Conservation (phyloP, 2,797 vertebrate genomes). For the Fistularia tabacaria region DNA sequence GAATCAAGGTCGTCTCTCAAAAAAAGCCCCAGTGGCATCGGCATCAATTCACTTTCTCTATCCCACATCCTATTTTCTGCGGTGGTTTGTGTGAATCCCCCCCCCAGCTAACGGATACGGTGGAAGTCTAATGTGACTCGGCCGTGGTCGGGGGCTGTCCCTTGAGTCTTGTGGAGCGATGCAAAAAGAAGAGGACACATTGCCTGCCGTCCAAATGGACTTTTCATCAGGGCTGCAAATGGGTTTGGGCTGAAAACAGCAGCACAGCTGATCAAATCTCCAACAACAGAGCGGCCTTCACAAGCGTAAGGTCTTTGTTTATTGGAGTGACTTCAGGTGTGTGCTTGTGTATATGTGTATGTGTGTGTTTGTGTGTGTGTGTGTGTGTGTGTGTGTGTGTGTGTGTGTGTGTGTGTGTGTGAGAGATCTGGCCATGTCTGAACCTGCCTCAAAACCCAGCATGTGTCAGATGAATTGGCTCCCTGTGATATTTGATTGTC, state of each 20-base stretch:
- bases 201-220: constrained; percentile 48
- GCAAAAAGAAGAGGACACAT: constrained; percentile 30
- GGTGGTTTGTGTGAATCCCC: constrained; percentile 35
- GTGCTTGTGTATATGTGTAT: constrained; percentile 1
- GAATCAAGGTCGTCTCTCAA: constrained; percentile 28
- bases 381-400: constrained; percentile 5
- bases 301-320: constrained; percentile 44
- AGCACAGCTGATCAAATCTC: constrained; percentile 53
- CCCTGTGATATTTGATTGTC: constrained; percentile 7
- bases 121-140: constrained; percentile 45
- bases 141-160: constrained; percentile 18
- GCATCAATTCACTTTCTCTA: constrained; percentile 21
- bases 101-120: constrained; percentile 7
- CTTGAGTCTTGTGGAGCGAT: constrained; percentile 19
- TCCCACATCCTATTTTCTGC: constrained; percentile 8
- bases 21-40: constrained; percentile 27
- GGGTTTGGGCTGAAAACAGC: constrained; percentile 34
- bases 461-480: constrained; percentile 11
- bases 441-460: neutral
- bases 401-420: constrained; percentile 13
- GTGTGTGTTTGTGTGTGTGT: constrained; percentile 18
- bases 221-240: constrained; percentile 53
- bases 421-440: too few relatives aligned
- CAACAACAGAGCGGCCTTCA: constrained; percentile 39
- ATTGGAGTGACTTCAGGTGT: constrained; percentile 35